Percentiles rank a stretch among this genome's conserved stretches.
Evolutionary conservation across 2,113 vertebrate genomes (phyloP).

Genomic region (Murina feae): DNA sequence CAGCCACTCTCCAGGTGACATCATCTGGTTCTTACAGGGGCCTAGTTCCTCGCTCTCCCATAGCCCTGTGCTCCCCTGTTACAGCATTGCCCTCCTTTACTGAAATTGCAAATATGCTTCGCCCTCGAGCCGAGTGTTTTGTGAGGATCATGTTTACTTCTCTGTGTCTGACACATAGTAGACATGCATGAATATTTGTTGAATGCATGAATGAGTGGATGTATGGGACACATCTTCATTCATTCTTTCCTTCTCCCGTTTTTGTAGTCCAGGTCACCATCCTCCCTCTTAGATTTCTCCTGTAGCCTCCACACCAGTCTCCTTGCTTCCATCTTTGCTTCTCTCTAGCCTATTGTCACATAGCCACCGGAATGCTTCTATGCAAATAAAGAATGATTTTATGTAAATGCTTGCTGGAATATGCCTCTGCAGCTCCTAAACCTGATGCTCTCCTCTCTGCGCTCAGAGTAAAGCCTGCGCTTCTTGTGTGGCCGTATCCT

Average conservation of each 20-base stretch:
- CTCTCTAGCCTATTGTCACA: neutral
- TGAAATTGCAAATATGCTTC: neutral
- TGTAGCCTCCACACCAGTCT: neutral
- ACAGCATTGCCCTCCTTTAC: neutral
- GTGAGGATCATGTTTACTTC: neutral
- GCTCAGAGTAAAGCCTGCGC: neutral
- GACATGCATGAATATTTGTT: neutral
- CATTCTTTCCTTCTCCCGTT: neutral
- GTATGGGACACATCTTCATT: neutral
- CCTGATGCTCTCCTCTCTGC: neutral
- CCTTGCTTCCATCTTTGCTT: neutral
- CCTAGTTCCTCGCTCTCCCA: neutral
- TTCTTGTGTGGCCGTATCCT: neutral
- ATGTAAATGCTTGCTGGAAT: neutral
- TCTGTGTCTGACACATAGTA: neutral
- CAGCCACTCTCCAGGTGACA: neutral
- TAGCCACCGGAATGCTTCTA: neutral
- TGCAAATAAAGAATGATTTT: neutral
- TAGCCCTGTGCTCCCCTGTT: neutral
- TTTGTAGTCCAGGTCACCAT: neutral
- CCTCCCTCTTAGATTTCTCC: neutral
- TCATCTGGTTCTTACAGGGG: neutral
- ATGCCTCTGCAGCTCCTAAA: neutral
- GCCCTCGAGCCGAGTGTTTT: neutral
- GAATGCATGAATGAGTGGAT: neutral